These are phyloP conservation scores for Bradysia coprophila DNA, from an alignment of 1,140 invertebrate genomes.

Conservation along the genomic window DNA sequence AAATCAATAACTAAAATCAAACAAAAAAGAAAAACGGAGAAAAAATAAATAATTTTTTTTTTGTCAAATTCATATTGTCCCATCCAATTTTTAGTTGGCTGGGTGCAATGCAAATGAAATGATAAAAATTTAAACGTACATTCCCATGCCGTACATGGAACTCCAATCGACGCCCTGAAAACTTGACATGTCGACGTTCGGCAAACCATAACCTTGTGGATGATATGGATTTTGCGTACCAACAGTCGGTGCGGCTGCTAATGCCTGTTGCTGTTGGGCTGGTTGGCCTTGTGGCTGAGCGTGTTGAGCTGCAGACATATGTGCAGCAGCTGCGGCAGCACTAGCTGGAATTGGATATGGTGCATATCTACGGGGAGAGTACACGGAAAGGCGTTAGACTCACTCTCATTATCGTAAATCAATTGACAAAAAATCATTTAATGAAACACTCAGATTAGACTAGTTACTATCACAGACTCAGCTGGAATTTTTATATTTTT, in stretches of 20 bases:
- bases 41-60: no score
- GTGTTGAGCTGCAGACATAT: constrained; percentile 20
- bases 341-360: constrained; percentile 23
- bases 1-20: no score
- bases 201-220: constrained; percentile 63
- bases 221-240: constrained; percentile 43
- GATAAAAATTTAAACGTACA: background rate
- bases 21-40: no score
- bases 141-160: constrained; percentile 62
- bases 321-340: constrained; percentile 21
- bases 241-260: constrained; percentile 28
- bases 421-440: no score
- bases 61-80: no score
- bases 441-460: no score
- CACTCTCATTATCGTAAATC: no score
- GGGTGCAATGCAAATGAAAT: no score
- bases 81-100: no score
- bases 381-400: no score
- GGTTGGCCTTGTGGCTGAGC: constrained; percentile 22
- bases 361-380: constrained; percentile 15
- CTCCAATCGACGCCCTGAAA: constrained; percentile 81
- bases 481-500: no score
- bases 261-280: constrained; percentile 16
- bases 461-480: no score
- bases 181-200: constrained; percentile 77